Base-by-base conservation (phyloP, 2,797 vertebrate species). In the Hemitrygon akajei region DNA sequence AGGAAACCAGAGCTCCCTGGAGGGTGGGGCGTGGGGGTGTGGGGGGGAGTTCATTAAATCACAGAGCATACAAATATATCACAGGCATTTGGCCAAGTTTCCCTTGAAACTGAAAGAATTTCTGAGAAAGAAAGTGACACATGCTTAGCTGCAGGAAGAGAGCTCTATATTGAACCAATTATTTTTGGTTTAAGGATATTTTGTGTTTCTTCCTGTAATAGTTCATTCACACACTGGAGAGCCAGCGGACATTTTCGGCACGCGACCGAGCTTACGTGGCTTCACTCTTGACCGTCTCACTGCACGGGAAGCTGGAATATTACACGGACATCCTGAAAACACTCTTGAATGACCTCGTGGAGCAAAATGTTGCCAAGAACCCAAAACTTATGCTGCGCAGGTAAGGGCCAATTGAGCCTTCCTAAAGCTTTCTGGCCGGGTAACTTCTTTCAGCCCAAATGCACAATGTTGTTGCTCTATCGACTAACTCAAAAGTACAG, bases 301-400 rank as follows among this genome's bases (percentile, higher is more conserved):
- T 99, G 94, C 98, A 99, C 0, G 98, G 98, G 91, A 99, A 99
- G 94, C 97, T 99, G 37, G 99, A 99, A 94, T 99, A 99, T 95
- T 99, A 99, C 96, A 99, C 98, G 0, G 99, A 99, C 96, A 99
- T 99, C 95, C 98, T 99, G 34, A 99, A 99, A 94, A 99, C 98
- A 0, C 97, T 99, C 69, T 96, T 99, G 79, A 98, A 98, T 0
- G 98, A 99, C 95, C 97, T 99, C 82, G 98, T 99, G 94, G 98
- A 99, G 95, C 99, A 99, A 95, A 99, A 98, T 0, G 98, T 99
- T 94, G 98, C 98, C 96, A 99, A 99, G 97, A 99, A 99, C 95
- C 98, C 99, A 89, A 99, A 99, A 95, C 97, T 99, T 95, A 99
- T 99, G 99, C 96, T 99, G 94, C 96, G 99, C 76, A 98, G 99